Evolutionary conservation across 1,140 invertebrate species (phyloP), one percentile per base, ranked within the genome.

Genomic region (Atopsyche davidsoni): DNA sequence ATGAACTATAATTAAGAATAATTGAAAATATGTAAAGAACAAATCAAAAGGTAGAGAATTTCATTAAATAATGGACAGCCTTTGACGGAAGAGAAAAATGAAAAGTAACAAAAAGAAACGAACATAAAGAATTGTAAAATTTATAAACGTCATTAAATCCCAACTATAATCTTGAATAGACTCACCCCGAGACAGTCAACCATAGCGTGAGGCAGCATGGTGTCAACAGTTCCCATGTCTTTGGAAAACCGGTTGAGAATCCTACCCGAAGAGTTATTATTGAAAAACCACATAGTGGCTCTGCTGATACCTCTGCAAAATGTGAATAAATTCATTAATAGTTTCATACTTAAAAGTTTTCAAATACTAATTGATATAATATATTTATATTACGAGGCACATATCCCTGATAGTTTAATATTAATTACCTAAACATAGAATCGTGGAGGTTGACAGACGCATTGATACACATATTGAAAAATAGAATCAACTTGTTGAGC

Each of bases 231-330:
- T 0, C 86, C 86, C 59, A 88, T 77, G 63, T 92, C 88, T 67
- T 86, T 86, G 0, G 86, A 84, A 69, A 88, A 89, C 34, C 86
- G 64, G 62, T 89, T 90, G 32, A 90, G 66, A 53, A 89, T 86
- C 10, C 85, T 70, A 9, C 82, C 84, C 62, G 70, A 67, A 4
- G 86, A 65, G 65, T 92, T 92, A 24, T 79, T 85, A 59, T 92
- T 87, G 72, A 92, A 93, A 66, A 93, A 93, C 52, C 77, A 76
- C 74, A 92, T 88, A 0, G 83, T 84, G 0, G 85, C 82, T 41
- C 81, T 75, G 1, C 86, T 81, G 0, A 93, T 75, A 39, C 77
- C 77, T 14, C 69, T 66, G 59, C 86, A 85, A 80, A 88, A 82
- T 2, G 56, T 36, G 65, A 86, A 87, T 64, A 85, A 85, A 11